Conservation (phyloP, 1,140 invertebrate genomes). For the Drosophila truncata region DNA sequence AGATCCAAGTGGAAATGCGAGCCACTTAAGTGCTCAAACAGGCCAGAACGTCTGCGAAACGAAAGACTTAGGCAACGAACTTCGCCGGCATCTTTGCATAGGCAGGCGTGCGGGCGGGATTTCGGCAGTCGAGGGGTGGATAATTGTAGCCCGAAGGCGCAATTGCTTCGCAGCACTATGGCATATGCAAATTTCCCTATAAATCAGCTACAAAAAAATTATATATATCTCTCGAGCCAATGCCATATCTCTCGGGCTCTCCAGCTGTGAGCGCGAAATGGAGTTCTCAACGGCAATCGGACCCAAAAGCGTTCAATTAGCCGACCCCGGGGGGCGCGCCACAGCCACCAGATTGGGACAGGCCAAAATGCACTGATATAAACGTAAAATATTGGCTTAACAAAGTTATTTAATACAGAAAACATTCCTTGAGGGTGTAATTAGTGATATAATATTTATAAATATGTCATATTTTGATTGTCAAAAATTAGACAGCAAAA, state of each 20-base stretch:
- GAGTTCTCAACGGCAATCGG: conserved; percentile 69
- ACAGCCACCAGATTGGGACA: conserved; percentile 15
- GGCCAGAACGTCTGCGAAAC: conserved; percentile 78
- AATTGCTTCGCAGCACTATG: conserved; percentile 35
- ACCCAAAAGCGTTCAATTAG: conserved; percentile 67
- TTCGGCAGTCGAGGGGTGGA: not conserved
- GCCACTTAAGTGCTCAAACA: conserved; percentile 78
- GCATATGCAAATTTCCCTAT: conserved; percentile 81
- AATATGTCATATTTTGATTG: too few relatives aligned
- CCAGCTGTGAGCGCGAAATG: conserved; percentile 72
- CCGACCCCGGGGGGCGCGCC: conserved; percentile 36
- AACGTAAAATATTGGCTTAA: not conserved
- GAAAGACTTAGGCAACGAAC: conserved; percentile 84
- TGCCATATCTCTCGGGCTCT: conserved; percentile 19
- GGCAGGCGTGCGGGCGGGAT: not conserved
- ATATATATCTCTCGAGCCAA: conserved; percentile 55
- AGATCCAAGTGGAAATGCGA: conserved; percentile 10
- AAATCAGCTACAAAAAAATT: conserved; percentile 58
- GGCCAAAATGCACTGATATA: conserved; percentile 19
- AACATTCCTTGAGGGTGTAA: accelerated
- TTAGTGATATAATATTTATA: too few relatives aligned
- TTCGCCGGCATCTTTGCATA: conserved; percentile 33
- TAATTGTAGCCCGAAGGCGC: conserved; percentile 6
- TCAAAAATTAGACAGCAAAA: too few relatives aligned
- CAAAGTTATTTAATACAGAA: not conserved